These are phyloP conservation scores for Pseudopleuronectes americanus DNA, from an alignment of 2,797 vertebrate species.

Conservation along the genomic window DNA sequence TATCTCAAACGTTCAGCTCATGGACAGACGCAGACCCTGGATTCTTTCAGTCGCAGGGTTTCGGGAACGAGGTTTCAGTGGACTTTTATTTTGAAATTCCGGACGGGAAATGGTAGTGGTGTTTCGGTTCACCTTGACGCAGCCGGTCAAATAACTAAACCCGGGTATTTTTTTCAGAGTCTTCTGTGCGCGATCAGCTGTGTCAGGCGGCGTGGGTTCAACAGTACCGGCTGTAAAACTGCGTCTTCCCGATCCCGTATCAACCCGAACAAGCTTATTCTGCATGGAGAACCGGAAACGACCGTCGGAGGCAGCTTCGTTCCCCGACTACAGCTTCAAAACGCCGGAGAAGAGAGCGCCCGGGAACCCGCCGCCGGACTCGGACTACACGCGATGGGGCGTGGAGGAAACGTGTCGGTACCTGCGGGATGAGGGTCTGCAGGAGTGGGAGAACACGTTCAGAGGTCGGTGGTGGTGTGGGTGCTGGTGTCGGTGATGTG, in stretches of 20 bases:
- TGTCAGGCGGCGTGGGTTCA: background rate
- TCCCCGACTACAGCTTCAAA: constrained; percentile 6
- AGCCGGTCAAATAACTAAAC: constrained; percentile 20
- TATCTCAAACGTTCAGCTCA: no score
- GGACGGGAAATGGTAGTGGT: background rate
- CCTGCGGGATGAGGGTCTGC: constrained; percentile 64
- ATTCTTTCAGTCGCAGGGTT: background rate
- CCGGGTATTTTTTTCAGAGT: constrained; percentile 54
- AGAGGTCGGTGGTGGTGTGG: constrained; percentile 72
- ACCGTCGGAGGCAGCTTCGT: background rate
- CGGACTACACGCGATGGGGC: constrained; percentile 72
- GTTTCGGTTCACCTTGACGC: fast-evolving
- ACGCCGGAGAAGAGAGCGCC: constrained; percentile 73
- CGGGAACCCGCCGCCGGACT: background rate
- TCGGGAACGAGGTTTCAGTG: fast-evolving
- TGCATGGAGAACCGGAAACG: constrained; percentile 76
- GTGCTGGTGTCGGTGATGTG: background rate
- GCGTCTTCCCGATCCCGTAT: fast-evolving
- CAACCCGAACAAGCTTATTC: background rate
- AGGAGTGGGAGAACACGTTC: constrained; percentile 62
- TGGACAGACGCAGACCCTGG: no score
- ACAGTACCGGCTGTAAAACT: no score
- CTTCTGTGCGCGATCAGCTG: constrained; percentile 22
- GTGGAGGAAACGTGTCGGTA: constrained; percentile 73
- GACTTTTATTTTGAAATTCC: constrained; percentile 41